phyloP scores from a whole-genome alignment of 1,140 invertebrate species.

The Papilio dardanus region DNA sequence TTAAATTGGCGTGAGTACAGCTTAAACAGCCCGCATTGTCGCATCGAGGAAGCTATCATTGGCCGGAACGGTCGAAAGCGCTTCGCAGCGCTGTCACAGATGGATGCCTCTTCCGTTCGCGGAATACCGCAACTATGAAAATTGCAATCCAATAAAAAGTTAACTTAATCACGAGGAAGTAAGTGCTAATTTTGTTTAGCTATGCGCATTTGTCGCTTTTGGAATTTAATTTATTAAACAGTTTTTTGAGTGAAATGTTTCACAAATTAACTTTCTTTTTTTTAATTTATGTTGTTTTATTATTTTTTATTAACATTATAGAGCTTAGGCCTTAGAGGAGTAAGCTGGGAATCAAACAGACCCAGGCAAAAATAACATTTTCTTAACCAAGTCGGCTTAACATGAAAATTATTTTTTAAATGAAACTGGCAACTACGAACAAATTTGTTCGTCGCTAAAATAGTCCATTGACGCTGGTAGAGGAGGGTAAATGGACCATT shows the following conservation, averaged over 20 bases:
- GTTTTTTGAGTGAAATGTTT: not conserved
- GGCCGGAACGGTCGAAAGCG: conserved; percentile 24
- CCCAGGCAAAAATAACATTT: not conserved
- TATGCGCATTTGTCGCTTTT: not conserved
- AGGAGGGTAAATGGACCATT: conserved; percentile 2
- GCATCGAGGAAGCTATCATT: conserved; percentile 29
- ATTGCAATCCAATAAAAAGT: conserved; percentile 18
- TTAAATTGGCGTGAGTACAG: conserved; percentile 24
- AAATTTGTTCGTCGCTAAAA: conserved; percentile 6
- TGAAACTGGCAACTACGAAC: not conserved
- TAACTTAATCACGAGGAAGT: conserved; percentile 25
- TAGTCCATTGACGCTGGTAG: not conserved
- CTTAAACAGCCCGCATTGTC: conserved; percentile 30
- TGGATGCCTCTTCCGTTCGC: conserved; percentile 31
- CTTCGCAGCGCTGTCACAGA: conserved; percentile 25
- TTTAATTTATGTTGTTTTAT: too few species aligned
- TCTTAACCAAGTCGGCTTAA: not conserved
- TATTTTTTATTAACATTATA: too few species aligned
- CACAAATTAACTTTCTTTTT: not conserved
- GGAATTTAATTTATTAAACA: conserved; percentile 6
- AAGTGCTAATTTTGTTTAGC: conserved; percentile 23
- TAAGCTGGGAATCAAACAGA: not conserved
- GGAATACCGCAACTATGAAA: conserved; percentile 16
- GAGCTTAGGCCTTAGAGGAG: too few species aligned
- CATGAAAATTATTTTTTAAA: not conserved